Evolutionary conservation across 2,888 invertebrate genomes (phyloP).

Genomic region (Ormyrus rosae): DNA sequence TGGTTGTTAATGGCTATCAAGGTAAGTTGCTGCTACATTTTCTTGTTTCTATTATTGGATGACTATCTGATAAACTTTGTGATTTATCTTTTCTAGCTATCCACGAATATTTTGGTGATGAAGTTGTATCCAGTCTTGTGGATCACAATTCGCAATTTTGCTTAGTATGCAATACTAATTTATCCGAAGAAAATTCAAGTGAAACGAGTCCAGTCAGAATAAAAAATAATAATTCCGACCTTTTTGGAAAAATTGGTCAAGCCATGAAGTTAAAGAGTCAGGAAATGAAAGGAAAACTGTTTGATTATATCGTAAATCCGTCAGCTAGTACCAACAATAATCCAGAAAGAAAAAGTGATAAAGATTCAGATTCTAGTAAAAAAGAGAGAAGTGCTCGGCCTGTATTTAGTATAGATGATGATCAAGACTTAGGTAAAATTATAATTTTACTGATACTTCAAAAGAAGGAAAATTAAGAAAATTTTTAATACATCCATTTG

Average conservation of each 20-base stretch:
- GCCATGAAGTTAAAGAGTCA: conserved; percentile 94
- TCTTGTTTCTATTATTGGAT: not conserved
- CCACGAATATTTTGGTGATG: conserved; percentile 89
- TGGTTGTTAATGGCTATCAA: conserved; percentile 93
- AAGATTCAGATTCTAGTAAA: conserved; percentile 82
- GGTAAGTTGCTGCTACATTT: conserved; percentile 67
- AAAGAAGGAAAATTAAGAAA: no score
- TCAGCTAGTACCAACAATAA: conserved; percentile 77
- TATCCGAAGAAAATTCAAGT: conserved; percentile 73
- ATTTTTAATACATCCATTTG: not conserved
- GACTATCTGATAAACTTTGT: conserved; percentile 5
- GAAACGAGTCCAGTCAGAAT: conserved; percentile 69
- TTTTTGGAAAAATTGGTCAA: conserved; percentile 89
- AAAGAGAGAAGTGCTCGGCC: conserved; percentile 93
- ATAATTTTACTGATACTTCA: no score
- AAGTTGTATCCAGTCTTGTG: conserved; percentile 87
- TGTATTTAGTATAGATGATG: conserved; percentile 96
- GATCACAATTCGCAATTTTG: conserved; percentile 90
- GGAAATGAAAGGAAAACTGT: conserved; percentile 92
- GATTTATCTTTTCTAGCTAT: conserved; percentile 78
- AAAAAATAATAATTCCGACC: conserved; percentile 77
- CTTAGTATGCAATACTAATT: conserved; percentile 85
- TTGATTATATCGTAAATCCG: conserved; percentile 96
- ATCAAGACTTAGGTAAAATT: conserved; percentile 78
- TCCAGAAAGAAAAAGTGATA: conserved; percentile 90